These are phyloP conservation scores for Zhengitettix transpicula DNA, from an alignment of 2,888 invertebrate species.

Conservation along the genomic window DNA sequence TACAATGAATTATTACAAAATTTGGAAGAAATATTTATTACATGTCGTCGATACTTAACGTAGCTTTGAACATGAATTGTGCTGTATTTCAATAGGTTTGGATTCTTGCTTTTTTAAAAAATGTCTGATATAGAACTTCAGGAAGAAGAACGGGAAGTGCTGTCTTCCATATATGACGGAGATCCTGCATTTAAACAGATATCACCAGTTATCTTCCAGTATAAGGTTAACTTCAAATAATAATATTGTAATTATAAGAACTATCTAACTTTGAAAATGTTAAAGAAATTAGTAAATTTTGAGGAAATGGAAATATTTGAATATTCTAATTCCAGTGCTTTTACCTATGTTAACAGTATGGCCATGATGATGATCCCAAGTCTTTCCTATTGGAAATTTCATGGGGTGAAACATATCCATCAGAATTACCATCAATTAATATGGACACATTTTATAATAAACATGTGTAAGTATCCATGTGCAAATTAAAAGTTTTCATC, in stretches of 20 bases:
- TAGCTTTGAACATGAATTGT: too few species aligned
- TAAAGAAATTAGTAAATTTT: not conserved
- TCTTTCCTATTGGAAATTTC: conserved; percentile 76
- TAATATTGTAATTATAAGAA: not conserved
- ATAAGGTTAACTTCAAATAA: conserved; percentile 48
- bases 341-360: conserved; percentile 41
- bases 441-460: conserved; percentile 88
- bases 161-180: conserved; percentile 87
- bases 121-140: conserved; percentile 53
- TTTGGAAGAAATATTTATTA: too few species aligned
- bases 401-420: conserved; percentile 79
- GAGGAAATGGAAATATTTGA: not conserved
- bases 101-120: not conserved
- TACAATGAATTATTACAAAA: too few species aligned
- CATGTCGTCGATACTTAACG: too few species aligned
- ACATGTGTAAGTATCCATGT: conserved; percentile 53
- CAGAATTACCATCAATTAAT: conserved; percentile 61
- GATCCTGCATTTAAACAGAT: conserved; percentile 73
- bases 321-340: not conserved
- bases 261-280: not conserved
- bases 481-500: too few species aligned
- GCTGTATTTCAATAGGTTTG: too few species aligned
- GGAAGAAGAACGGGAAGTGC: conserved; percentile 76
- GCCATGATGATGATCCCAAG: conserved; percentile 56
- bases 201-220: conserved; percentile 65